phyloP scores from a whole-genome alignment of 2,888 invertebrate genomes.

The Zonitis immaculata region DNA sequence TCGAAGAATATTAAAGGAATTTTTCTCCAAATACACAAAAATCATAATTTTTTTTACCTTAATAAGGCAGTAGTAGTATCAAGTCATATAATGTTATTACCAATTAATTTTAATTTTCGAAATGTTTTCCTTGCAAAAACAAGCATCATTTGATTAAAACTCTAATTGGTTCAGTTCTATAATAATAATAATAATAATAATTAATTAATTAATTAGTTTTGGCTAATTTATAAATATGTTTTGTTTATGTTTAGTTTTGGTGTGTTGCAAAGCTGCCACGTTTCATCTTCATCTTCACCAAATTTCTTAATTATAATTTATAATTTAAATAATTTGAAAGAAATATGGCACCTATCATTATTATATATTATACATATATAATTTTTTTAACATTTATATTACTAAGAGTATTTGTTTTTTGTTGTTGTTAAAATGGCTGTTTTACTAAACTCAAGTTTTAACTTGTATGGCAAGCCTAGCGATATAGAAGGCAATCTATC shows the following conservation, averaged over 20 bases:
- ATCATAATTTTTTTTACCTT: background rate
- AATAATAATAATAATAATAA: too few species aligned
- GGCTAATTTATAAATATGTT: slow-evolving; percentile 18
- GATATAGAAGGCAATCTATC: slow-evolving; percentile 28
- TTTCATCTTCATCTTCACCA: background rate
- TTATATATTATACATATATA: slow-evolving; percentile 2
- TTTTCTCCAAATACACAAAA: background rate
- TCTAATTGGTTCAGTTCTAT: slow-evolving; percentile 20
- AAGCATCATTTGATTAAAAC: slow-evolving; percentile 32
- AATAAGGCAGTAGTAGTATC: slow-evolving; percentile 30
- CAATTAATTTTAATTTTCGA: background rate
- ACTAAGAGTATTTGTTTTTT: slow-evolving; percentile 1
- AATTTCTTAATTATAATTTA: background rate
- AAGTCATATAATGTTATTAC: background rate
- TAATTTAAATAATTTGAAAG: background rate
- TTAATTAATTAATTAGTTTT: slow-evolving; percentile 8
- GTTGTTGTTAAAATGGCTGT: background rate
- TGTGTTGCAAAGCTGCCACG: slow-evolving; percentile 30
- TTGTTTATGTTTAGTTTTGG: slow-evolving; percentile 24
- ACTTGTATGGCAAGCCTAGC: slow-evolving; percentile 24
- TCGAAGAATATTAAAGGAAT: background rate
- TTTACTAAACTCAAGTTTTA: background rate
- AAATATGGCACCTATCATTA: slow-evolving; percentile 4
- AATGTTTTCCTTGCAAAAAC: slow-evolving; percentile 4
- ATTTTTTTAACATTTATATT: background rate